Percentiles rank a stretch among this genome's conserved stretches.
Conservation (phyloP, 1,140 invertebrate genomes). For the Andricus grossulariae region DNA sequence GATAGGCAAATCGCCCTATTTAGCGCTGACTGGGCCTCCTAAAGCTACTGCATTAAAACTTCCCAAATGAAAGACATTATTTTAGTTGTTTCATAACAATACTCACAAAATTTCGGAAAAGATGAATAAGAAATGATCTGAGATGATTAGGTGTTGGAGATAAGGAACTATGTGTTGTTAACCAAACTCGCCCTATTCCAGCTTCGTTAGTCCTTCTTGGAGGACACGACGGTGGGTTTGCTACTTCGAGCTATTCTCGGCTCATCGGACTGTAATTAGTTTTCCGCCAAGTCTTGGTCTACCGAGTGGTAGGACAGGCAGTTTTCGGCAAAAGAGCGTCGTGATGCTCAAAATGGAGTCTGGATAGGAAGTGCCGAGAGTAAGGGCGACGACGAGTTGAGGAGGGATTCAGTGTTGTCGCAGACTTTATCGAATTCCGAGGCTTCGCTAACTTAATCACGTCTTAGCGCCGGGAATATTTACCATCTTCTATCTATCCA, state of each 20-base stretch:
- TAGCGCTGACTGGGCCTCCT: too few relatives aligned
- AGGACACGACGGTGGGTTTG: conserved; percentile 34
- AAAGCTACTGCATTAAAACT: too few relatives aligned
- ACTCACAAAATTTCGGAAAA: neutral
- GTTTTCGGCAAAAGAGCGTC: conserved; percentile 22
- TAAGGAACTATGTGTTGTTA: conserved; percentile 21
- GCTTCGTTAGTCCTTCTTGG: neutral
- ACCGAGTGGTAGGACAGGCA: conserved; percentile 37
- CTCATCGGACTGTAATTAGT: conserved; percentile 65
- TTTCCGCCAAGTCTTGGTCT: conserved; percentile 54
- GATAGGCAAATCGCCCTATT: too few relatives aligned
- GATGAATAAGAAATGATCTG: neutral
- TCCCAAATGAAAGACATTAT: too few relatives aligned
- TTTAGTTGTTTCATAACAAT: too few relatives aligned
- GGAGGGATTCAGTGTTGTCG: conserved; percentile 45
- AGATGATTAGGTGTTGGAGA: neutral
- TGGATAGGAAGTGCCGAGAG: conserved; percentile 41
- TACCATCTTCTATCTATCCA: conserved; percentile 40
- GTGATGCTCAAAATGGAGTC: conserved; percentile 39
- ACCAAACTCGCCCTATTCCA: neutral
- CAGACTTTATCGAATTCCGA: conserved; percentile 60
- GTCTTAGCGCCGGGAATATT: conserved; percentile 52
- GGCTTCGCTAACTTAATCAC: conserved; percentile 55
- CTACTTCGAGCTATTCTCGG: conserved; percentile 62
- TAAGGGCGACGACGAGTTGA: neutral